These are phyloP conservation scores for Eudasyphora cyanicolor DNA, from an alignment of 2,888 invertebrate species.

Conservation along the genomic window DNA sequence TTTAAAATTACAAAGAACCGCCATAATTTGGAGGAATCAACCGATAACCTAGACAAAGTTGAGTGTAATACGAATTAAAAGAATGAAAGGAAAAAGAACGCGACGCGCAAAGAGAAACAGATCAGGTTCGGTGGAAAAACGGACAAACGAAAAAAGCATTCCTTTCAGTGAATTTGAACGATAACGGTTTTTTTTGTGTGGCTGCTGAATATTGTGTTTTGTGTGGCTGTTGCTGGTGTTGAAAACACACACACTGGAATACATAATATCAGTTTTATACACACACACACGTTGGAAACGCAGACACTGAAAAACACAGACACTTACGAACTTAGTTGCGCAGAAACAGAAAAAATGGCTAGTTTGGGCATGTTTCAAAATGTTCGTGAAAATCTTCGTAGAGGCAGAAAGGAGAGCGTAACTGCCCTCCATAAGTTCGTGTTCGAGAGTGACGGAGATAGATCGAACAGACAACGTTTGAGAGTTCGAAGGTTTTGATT, in stretches of 20 bases:
- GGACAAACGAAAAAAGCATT: background rate
- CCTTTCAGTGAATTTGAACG: background rate
- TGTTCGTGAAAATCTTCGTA: slow-evolving; percentile 36
- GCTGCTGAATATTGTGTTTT: background rate
- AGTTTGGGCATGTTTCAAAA: slow-evolving; percentile 40
- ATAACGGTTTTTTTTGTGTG: background rate
- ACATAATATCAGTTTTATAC: background rate
- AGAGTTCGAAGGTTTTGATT: slow-evolving; percentile 35
- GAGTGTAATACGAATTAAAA: background rate
- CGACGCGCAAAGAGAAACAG: background rate
- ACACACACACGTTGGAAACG: background rate
- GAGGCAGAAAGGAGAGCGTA: slow-evolving; percentile 39
- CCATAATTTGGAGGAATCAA: background rate
- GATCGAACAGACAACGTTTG: slow-evolving; percentile 39
- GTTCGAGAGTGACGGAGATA: slow-evolving; percentile 42
- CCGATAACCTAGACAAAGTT: background rate
- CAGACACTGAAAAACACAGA: background rate
- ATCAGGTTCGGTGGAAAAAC: background rate
- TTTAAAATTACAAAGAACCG: too few species aligned
- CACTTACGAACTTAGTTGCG: background rate
- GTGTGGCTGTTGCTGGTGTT: background rate
- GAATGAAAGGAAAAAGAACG: background rate
- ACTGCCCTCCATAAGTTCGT: slow-evolving; percentile 36
- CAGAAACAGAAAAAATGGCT: background rate
- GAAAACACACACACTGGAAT: too few species aligned